Conservation (phyloP, 1,140 invertebrate species). For the Agrypnia vestita region DNA sequence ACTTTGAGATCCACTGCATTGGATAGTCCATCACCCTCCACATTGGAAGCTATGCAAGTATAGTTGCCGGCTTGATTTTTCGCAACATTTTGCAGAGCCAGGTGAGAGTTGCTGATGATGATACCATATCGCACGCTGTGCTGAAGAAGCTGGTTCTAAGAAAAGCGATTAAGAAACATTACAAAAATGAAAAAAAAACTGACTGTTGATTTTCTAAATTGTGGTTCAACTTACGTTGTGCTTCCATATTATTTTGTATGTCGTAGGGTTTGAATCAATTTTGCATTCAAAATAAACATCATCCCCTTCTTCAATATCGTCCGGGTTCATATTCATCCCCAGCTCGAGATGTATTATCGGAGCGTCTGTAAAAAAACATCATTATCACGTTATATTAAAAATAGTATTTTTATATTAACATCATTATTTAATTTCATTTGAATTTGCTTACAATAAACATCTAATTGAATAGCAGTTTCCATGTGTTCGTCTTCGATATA, state of each 20-base stretch:
- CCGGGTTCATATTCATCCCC: conserved; percentile 88
- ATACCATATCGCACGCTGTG: conserved; percentile 86
- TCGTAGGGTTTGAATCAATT: conserved; percentile 87
- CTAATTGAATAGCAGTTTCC: conserved; percentile 85
- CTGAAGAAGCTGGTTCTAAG: conserved; percentile 85
- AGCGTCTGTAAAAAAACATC: conserved; percentile 76
- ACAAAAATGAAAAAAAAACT: neutral
- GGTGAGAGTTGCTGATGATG: conserved; percentile 86
- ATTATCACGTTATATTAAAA: no score
- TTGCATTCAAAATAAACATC: conserved; percentile 94
- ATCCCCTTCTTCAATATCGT: conserved; percentile 91
- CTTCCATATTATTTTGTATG: conserved; percentile 92
- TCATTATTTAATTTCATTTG: neutral
- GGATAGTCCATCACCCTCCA: conserved; percentile 89
- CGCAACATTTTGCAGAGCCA: conserved; percentile 85
- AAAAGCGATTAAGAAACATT: no score
- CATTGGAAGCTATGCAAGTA: conserved; percentile 89
- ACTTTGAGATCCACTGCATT: conserved; percentile 86
- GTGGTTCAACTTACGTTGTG: conserved; percentile 85
- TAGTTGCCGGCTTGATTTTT: conserved; percentile 89
- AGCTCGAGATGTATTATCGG: conserved; percentile 83
- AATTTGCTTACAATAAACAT: conserved; percentile 85
- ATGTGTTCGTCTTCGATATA: conserved; percentile 80
- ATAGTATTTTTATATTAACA: neutral
- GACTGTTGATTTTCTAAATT: neutral